Evolutionary conservation across 2,888 invertebrate species (phyloP).

Genomic region (Linyphia triangularis): DNA sequence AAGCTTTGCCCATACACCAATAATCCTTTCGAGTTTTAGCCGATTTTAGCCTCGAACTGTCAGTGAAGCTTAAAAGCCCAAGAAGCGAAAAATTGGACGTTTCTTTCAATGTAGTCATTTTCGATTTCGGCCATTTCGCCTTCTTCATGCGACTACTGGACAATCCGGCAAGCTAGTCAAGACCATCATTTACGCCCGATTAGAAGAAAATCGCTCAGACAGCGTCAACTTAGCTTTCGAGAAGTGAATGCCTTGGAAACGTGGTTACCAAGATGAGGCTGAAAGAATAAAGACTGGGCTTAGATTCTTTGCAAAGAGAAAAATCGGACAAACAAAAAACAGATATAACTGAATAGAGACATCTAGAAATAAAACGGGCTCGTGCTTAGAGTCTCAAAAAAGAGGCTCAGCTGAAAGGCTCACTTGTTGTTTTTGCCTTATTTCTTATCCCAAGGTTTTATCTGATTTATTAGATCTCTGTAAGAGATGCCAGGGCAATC

Average conservation of each 20-base stretch:
- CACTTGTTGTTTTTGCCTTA: slow-evolving; percentile 56
- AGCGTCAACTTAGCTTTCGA: slow-evolving; percentile 44
- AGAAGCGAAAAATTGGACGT: slow-evolving; percentile 54
- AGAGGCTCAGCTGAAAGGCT: slow-evolving; percentile 36
- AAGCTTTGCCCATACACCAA: slow-evolving; percentile 43
- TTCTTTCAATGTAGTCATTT: slow-evolving; percentile 69
- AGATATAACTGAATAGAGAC: slow-evolving; percentile 27
- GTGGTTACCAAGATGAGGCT: slow-evolving; percentile 41
- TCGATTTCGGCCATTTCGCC: slow-evolving; percentile 31
- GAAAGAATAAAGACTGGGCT: slow-evolving; percentile 36
- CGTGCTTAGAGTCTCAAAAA: slow-evolving; percentile 42
- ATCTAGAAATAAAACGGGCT: slow-evolving; percentile 51
- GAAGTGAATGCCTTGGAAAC: slow-evolving; percentile 36
- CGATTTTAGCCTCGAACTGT: slow-evolving; percentile 31
- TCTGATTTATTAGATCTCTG: slow-evolving; percentile 72
- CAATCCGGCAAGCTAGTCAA: slow-evolving; percentile 54
- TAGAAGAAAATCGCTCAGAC: slow-evolving; percentile 62
- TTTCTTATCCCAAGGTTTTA: slow-evolving; percentile 59
- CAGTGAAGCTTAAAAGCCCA: slow-evolving; percentile 54
- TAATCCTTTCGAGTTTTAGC: slow-evolving; percentile 42
- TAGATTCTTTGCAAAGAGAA: slow-evolving; percentile 11
- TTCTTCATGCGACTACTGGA: slow-evolving; percentile 17
- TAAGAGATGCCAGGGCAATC: slow-evolving; percentile 67
- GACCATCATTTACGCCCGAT: slow-evolving; percentile 69
- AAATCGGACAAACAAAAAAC: not conserved